Evolutionary conservation across 2,113 vertebrate species (phyloP).

Genomic region (Tautogolabrus adspersus): DNA sequence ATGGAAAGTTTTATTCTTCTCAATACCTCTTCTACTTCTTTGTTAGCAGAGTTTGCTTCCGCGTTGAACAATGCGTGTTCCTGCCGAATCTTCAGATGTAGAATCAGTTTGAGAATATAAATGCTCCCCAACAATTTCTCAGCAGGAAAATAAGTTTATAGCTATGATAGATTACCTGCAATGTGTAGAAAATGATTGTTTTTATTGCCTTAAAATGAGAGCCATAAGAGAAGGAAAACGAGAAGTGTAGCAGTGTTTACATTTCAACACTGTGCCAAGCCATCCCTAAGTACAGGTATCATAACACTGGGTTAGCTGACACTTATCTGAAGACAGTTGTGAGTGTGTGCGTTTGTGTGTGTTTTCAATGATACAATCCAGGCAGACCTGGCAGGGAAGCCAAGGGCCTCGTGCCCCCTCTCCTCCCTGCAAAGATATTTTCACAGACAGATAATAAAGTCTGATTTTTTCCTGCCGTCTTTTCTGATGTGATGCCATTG

Average conservation of each 20-base stretch:
- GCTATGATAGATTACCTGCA: background rate
- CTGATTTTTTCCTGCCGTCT: slow-evolving; percentile 73
- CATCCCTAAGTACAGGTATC: slow-evolving; percentile 32
- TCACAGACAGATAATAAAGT: slow-evolving; percentile 87
- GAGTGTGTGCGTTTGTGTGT: slow-evolving; percentile 45
- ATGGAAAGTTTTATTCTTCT: slow-evolving; percentile 70
- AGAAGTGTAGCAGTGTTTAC: slow-evolving; percentile 25
- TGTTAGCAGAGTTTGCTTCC: slow-evolving; percentile 55
- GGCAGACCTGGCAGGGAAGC: slow-evolving; percentile 70
- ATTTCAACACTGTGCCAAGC: slow-evolving; percentile 8
- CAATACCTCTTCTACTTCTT: slow-evolving; percentile 53
- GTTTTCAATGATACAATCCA: slow-evolving; percentile 70
- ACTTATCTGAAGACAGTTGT: slow-evolving; percentile 44
- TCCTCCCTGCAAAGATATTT: slow-evolving; percentile 80
- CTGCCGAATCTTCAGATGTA: background rate
- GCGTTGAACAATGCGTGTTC: slow-evolving; percentile 21
- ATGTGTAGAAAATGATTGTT: slow-evolving; percentile 2
- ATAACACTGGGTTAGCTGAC: slow-evolving; percentile 20
- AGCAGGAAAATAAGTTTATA: background rate
- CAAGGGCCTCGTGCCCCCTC: slow-evolving; percentile 69
- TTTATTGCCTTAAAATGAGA: slow-evolving; percentile 19
- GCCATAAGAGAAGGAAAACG: slow-evolving; percentile 6
- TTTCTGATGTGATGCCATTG: slow-evolving; percentile 93
- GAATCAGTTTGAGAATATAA: slow-evolving; percentile 17
- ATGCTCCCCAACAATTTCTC: background rate